These are phyloP conservation scores for Hoplodrina ambigua DNA, from an alignment of 2,888 invertebrate genomes.

Conservation along the genomic window DNA sequence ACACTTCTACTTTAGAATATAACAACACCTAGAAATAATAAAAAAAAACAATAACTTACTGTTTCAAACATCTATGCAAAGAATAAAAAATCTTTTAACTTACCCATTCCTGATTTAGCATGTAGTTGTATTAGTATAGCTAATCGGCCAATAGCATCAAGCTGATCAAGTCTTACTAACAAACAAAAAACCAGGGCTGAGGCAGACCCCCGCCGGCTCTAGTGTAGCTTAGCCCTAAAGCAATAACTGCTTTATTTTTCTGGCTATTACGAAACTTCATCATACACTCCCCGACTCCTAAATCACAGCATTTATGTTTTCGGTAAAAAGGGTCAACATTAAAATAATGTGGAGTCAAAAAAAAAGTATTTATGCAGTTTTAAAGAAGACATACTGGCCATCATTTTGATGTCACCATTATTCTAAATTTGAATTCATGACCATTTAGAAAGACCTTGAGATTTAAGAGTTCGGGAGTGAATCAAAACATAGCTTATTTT, in stretches of 20 bases:
- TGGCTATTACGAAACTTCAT: neutral
- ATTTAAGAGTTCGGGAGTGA: neutral
- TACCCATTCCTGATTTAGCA: conserved; percentile 35
- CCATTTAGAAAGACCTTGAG: neutral
- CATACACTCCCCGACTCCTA: neutral
- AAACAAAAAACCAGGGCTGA: neutral
- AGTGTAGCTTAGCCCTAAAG: neutral
- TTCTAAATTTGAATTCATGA: neutral
- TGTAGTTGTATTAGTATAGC: conserved; percentile 31
- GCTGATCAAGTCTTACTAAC: conserved; percentile 44
- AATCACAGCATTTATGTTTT: neutral
- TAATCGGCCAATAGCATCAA: conserved; percentile 34
- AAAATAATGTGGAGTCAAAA: neutral
- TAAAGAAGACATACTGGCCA: neutral
- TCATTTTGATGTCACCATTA: neutral
- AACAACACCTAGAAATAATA: conserved; percentile 30
- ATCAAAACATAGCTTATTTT: neutral
- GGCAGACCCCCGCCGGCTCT: neutral
- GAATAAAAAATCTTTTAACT: conserved; percentile 6
- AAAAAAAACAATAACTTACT: conserved; percentile 35
- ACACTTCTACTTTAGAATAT: conserved; percentile 17
- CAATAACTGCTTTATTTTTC: neutral
- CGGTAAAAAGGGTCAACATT: neutral
- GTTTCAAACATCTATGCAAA: conserved; percentile 25
- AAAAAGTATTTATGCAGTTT: neutral